These are phyloP conservation scores for Drosophila bipectinata DNA, from an alignment of 1,140 invertebrate genomes.

Conservation along the genomic window DNA sequence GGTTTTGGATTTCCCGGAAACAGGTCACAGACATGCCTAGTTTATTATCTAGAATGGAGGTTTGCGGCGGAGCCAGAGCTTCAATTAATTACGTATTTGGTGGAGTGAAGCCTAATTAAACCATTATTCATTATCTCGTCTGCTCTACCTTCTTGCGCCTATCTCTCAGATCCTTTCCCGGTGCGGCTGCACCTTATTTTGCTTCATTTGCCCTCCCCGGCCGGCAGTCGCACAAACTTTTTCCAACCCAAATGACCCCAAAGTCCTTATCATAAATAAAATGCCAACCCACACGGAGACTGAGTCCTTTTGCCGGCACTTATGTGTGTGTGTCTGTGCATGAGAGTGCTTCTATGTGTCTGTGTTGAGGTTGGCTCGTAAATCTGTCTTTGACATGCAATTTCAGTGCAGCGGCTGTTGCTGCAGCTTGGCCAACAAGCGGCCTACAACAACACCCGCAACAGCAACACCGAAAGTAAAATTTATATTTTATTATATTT, in stretches of 20 bases:
- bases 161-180: background rate
- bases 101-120: conserved; percentile 74
- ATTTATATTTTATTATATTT: too few species aligned
- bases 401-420: conserved; percentile 78
- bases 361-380: conserved; percentile 58
- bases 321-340: conserved; percentile 4
- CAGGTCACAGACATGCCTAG: conserved; percentile 25
- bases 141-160: background rate
- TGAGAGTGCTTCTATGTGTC: conserved; percentile 6
- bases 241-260: conserved; percentile 29
- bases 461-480: conserved; percentile 26
- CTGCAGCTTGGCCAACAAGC: conserved; percentile 58
- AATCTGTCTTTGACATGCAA: conserved; percentile 83
- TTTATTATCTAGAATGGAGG: conserved; percentile 25
- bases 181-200: conserved; percentile 50
- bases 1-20: conserved; percentile 28
- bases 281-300: conserved; percentile 22
- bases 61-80: background rate
- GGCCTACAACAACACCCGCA: conserved; percentile 21
- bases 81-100: conserved; percentile 78
- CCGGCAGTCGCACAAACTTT: conserved; percentile 51
- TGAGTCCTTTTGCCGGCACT: conserved; percentile 3
- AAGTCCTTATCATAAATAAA: conserved; percentile 75
- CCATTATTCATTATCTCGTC: conserved; percentile 79
- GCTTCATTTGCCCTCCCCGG: conserved; percentile 1